These are phyloP conservation scores for Orchesellides sinensis DNA, from an alignment of 2,888 invertebrate genomes.

Conservation along the genomic window DNA sequence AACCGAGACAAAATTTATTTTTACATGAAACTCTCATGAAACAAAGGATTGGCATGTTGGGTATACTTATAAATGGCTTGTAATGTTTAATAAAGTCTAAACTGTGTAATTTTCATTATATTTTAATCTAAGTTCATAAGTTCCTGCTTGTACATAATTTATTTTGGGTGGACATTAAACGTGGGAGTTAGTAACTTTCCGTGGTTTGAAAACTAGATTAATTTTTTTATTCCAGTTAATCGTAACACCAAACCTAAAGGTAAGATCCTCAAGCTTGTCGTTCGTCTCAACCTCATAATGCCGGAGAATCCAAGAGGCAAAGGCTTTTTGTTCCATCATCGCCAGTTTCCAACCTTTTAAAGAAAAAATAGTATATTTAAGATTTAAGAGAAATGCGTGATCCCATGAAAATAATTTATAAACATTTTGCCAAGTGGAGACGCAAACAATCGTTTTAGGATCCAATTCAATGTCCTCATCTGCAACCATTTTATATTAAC, in stretches of 20 bases:
- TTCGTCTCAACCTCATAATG: background rate
- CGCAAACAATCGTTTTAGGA: background rate
- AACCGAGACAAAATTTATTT: no score
- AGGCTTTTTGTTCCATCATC: background rate
- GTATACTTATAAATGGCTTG: no score
- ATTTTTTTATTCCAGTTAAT: background rate
- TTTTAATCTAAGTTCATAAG: no score
- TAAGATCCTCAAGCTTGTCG: background rate
- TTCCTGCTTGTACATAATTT: no score
- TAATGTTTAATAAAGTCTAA: no score
- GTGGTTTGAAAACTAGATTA: background rate
- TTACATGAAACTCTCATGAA: no score
- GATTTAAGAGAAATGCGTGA: background rate
- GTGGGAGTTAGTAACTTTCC: no score
- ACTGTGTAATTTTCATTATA: no score
- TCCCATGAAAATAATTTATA: background rate
- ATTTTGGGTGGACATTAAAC: no score
- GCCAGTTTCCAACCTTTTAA: background rate
- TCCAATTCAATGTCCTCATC: background rate
- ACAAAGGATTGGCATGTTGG: no score
- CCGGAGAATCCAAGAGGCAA: background rate
- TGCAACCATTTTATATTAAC: background rate
- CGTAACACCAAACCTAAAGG: background rate
- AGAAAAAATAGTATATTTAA: background rate
- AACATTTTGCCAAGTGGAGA: background rate